These are phyloP conservation scores for Sarcophaga caerulescens DNA, from an alignment of 2,888 invertebrate species.

Conservation along the genomic window DNA sequence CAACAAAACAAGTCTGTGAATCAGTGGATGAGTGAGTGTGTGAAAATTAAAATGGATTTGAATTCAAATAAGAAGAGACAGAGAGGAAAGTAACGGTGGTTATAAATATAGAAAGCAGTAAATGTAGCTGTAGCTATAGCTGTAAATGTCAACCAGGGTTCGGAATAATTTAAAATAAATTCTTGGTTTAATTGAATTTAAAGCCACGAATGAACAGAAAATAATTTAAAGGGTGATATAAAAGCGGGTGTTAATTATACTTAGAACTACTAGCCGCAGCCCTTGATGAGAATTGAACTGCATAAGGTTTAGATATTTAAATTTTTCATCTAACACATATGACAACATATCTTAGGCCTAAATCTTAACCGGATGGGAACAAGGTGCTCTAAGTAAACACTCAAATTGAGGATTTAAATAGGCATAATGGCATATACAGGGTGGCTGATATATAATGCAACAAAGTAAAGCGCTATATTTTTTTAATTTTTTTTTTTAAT, in stretches of 20 bases:
- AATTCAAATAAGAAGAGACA: conserved; percentile 35
- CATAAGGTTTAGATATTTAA: no score
- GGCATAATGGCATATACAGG: no score
- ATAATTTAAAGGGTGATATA: neutral
- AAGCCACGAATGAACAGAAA: neutral
- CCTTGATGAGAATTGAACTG: no score
- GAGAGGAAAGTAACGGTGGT: no score
- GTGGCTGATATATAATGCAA: no score
- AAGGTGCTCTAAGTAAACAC: no score
- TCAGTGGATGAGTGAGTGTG: neutral
- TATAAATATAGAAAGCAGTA: neutral
- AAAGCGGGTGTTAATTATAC: neutral
- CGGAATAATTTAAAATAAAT: conserved; percentile 39
- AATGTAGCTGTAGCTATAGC: conserved; percentile 5
- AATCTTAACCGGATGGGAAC: no score
- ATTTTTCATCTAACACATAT: no score
- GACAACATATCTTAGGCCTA: no score
- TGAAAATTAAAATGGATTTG: conserved; percentile 45
- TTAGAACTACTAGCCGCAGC: neutral
- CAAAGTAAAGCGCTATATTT: no score
- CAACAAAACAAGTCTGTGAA: neutral
- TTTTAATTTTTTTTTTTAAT: no score
- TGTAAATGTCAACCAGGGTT: conserved; percentile 41
- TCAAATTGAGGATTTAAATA: no score
- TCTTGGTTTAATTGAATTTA: conserved; percentile 9